Conservation (phyloP, 2,888 invertebrate species). For the Villa cingulata region DNA sequence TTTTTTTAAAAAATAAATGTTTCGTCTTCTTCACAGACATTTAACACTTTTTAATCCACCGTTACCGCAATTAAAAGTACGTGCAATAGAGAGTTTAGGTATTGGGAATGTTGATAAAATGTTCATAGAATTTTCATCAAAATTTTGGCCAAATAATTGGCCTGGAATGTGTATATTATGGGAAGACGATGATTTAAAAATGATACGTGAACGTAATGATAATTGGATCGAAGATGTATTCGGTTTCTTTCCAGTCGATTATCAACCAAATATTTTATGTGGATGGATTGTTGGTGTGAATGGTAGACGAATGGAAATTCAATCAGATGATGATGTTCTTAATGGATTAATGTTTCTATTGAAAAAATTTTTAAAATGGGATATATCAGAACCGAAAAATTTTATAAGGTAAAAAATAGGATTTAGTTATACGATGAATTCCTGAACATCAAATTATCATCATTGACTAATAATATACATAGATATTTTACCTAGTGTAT, state of each 20-base stretch:
- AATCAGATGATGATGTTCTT: conserved; percentile 39
- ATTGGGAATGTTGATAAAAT: conserved; percentile 51
- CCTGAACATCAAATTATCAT: too few relatives aligned
- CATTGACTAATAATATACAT: too few relatives aligned
- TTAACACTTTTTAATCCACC: conserved; percentile 37
- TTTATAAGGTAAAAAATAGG: conserved; percentile 16
- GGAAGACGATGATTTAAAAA: conserved; percentile 38
- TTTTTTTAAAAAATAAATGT: background rate
- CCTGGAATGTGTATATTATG: conserved; percentile 45
- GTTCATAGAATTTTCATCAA: conserved; percentile 43
- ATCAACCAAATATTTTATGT: conserved; percentile 48
- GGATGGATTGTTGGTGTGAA: conserved; percentile 57
- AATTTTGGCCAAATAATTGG: conserved; percentile 44
- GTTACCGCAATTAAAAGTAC: conserved; percentile 37
- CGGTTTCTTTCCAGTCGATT: conserved; percentile 51
- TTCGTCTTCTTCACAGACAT: conserved; percentile 11
- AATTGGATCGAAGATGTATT: conserved; percentile 53
- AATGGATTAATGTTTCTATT: conserved; percentile 29
- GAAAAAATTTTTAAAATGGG: conserved; percentile 29
- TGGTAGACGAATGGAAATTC: conserved; percentile 46
- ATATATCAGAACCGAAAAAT: conserved; percentile 25
- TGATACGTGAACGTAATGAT: conserved; percentile 25
- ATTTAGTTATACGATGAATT: too few relatives aligned
- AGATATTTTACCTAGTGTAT: too few relatives aligned
- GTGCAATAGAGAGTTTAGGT: conserved; percentile 41